Base-by-base conservation (phyloP, 2,113 vertebrate genomes). In the Phasianus colchicus region DNA sequence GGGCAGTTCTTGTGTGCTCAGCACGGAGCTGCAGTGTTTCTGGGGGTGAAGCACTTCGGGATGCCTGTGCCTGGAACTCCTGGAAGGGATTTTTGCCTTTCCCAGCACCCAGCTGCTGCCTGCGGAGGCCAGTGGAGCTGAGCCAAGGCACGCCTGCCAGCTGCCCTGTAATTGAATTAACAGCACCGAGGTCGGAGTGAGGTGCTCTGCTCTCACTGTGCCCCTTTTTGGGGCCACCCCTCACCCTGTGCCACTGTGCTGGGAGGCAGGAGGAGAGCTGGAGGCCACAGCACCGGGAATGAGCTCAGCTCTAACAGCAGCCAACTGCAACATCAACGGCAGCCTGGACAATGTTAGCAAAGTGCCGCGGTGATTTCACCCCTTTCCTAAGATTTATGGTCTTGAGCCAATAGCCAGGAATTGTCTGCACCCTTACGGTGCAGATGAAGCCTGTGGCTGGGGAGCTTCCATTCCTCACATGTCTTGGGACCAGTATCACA, bases 101-200 rank as follows among this genome's bases (percentile, higher is more conserved):
- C 32, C 63, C 72, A 36, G 54, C n/a, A 19, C 66, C 69, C 42
- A 9, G 50, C 13, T 3, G 67, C 67, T 74, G 63, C 63, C 77
- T 3, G 0, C 24, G 34, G 74, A 48, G 54, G 43, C 42, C 11
- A 1, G 4, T 20, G 52, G 50, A 70, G 67, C 32, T 0, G 43
- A 78, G 77, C 77, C 61, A 78, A 55, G 61, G 67, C 86, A 65
- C 6, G 3, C 77, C 72, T 32, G 52, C 54, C 38, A 34, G 9
- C 4, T 2, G 61, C 55, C 29, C 1, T 3, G 4, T 38, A 3
- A 18, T 50, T 18, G 8, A 22, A 36, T 80, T 55, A 61, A 55
- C 27, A 0, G 2, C 16, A 1, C 1, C 29, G 64, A 45, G 22
- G 0, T 10, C 0, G 2, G 64, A 19, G 22, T 1, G 1, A 13